Conservation (phyloP, 2,797 vertebrate species). For the Columba guinea region DNA sequence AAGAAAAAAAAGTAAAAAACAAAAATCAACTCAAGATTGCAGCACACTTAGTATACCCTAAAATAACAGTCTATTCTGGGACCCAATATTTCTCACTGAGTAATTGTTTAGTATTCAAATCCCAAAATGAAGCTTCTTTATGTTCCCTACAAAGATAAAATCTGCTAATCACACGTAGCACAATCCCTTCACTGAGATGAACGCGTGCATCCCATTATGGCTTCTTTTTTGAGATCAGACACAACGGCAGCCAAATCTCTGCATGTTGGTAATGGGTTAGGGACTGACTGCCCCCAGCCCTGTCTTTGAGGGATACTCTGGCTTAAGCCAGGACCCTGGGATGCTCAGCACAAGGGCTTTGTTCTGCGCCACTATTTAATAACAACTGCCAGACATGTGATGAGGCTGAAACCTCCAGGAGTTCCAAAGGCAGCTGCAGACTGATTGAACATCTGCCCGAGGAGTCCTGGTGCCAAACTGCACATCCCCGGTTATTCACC, state of each 20-base stretch:
- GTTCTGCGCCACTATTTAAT: conserved; percentile 22
- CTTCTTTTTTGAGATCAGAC: conserved; percentile 19
- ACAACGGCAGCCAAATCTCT: conserved; percentile 12
- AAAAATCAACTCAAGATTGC: background rate
- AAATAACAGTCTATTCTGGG: background rate
- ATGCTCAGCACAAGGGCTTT: conserved; percentile 31
- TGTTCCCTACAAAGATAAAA: background rate
- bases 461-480: background rate
- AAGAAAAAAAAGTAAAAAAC: background rate
- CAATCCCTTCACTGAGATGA: background rate
- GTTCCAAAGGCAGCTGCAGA: background rate
- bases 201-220: background rate
- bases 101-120: background rate
- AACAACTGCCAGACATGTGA: conserved; percentile 8
- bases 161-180: background rate
- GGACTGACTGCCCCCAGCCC: background rate
- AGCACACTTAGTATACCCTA: background rate
- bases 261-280: background rate
- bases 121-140: background rate
- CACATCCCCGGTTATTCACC: background rate
- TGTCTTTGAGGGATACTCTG: background rate
- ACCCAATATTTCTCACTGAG: background rate
- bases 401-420: conserved; percentile 22
- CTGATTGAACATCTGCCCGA: conserved; percentile 29
- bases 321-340: background rate